These are phyloP conservation scores for Baccha elongata DNA, from an alignment of 2,888 invertebrate genomes.

Conservation along the genomic window DNA sequence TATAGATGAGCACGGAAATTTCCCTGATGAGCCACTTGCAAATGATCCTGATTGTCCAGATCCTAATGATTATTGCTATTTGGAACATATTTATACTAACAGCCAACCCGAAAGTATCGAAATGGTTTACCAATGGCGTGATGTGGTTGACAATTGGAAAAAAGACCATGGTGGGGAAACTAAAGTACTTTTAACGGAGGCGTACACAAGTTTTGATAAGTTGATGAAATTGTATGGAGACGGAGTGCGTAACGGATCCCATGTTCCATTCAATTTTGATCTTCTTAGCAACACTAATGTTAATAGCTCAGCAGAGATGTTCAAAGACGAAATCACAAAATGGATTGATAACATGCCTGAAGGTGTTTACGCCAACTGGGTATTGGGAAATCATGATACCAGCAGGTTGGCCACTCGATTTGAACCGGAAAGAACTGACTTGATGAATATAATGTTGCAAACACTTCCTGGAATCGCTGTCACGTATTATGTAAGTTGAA, in stretches of 20 bases:
- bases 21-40: constrained; percentile 84
- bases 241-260: constrained; percentile 82
- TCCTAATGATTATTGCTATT: constrained; percentile 83
- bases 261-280: constrained; percentile 87
- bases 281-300: constrained; percentile 82
- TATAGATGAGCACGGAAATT: constrained; percentile 83
- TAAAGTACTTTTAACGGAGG: constrained; percentile 85
- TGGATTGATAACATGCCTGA: constrained; percentile 84
- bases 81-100: constrained; percentile 85
- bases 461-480: constrained; percentile 86
- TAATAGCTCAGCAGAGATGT: constrained; percentile 83
- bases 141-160: constrained; percentile 84
- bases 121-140: constrained; percentile 87
- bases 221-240: constrained; percentile 85
- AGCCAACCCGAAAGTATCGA: constrained; percentile 85
- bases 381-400: constrained; percentile 87
- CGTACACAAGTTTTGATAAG: constrained; percentile 83
- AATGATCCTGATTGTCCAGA: constrained; percentile 79
- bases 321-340: constrained; percentile 83
- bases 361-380: constrained; percentile 78
- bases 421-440: constrained; percentile 87
- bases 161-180: constrained; percentile 80
- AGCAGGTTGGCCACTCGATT: constrained; percentile 85
- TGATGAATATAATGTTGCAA: constrained; percentile 88
- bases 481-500: constrained; percentile 85